Base-by-base conservation (phyloP, 2,888 invertebrate genomes). In the Drosophila emarginata region DNA sequence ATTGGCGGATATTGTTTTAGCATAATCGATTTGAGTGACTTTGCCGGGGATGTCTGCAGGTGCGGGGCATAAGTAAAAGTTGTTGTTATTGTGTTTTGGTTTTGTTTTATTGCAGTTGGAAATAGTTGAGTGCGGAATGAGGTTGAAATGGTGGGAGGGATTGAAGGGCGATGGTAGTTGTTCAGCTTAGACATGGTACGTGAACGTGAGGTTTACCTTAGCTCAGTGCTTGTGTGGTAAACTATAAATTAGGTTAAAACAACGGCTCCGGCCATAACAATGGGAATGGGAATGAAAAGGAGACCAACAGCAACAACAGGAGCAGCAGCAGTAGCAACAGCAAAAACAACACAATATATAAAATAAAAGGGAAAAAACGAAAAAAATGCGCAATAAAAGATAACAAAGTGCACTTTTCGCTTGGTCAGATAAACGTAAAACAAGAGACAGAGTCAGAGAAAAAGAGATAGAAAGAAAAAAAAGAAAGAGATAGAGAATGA, bases 1-100 rank as follows among this genome's bases (percentile, higher is more conserved):
- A 81, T 77, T 70, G 68, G 84, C 74, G 90, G 90, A 87, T 88
- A 85, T 89, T 85, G 87, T 89, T 90, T 88, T 86, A 90, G 86
- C 80, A 86, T 90, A 90, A 90, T 90, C 90, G 90, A 89, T 90
- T 89, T 87, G 74, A 75, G 81, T 80, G 88, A 78, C 77, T 85
- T 69, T 61, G 32, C 72, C 62, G 65, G 76, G 4, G 4, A 32
- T 40, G 32, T 54, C 40, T 11, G 18, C 50, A 7, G 11, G 40
- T 23, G 15, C 57, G 39, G n/a, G 36, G 50, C 45, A 37, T 18
- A 18, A 12, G 40, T 39, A 18, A 39, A 61, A 32, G 52, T 67
- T 76, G 58, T 61, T 67, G 60, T 64, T 59, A 40, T 67, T 50
- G 66, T 67, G 78, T 83, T 80, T 68, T 74, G 66, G 67, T 72